Base-by-base conservation (phyloP, 37 sponge, comb jelly and placozoan genomes). In the Diacarnus erythraeanus region DNA sequence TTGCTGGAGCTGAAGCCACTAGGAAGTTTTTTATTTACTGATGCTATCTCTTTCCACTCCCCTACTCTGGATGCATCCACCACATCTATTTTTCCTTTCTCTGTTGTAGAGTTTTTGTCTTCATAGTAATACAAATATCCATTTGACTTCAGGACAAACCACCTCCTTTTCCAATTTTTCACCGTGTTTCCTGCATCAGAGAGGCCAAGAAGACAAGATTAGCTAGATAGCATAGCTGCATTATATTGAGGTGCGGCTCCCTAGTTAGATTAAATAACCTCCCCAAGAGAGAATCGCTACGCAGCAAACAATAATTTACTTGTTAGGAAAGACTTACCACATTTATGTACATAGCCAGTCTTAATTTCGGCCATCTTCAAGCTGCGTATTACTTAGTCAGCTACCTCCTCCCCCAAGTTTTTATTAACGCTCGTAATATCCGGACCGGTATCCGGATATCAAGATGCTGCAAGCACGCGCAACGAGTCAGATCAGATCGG, bases 41-140 rank as follows among this genome's bases (percentile, higher is more conserved):
- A 59, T 17, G 51, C 18, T 25, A 61, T 70, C 38, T 69, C 76
- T 17, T 38, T 18, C 67, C 59, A 76, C 54, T 47, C 27, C 18
- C 61, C 72, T 18, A 78, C 36, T 36, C 26, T 86, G 4, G 35
- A 6, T 25, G 87, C 81, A 30, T 88, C 66, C 31, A 88, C 42
- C 5, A 82, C 41, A 44, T 88, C 83, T 29, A 83, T 82, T 42
- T 70, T 80, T 23, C 83, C 89, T 42, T 88, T 88, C 70, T 88
- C 89, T 17, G 37, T 5, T 56, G 72, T 82, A 59, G 77, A 65
- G 22, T 42, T 23, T 34, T 65, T 0, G 20, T 76, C 38, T 23
- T 67, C 57, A 38, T 87, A 87, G 56, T 87, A 87, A 64, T 86
- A 86, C 38, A 87, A 76, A 72, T 71, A 87, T 36, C 87, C 87